Base-by-base conservation (phyloP, 1,140 invertebrate genomes). In the Diuraphis noxia region DNA sequence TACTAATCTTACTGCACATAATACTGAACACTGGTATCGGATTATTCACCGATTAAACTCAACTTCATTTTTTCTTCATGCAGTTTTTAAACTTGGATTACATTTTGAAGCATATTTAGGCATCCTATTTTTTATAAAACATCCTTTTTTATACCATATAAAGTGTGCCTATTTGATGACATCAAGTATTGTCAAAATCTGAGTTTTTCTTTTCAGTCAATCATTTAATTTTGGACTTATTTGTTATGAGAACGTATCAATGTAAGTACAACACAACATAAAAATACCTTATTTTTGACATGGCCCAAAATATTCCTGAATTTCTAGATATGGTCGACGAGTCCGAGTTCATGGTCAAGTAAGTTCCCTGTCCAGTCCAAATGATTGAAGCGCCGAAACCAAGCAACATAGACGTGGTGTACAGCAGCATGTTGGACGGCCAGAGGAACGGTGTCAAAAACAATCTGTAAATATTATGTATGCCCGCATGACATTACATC, bases 241-340 rank as follows among this genome's bases (percentile, higher is more conserved):
- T 13, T n/a, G 17, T 63, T n/a, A 63, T 63, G n/a, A 1, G 13
- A n/a, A 49, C 17, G 13, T 17, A 56, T 9, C 30, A 13, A 9
- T 56, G 25, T 0, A 9, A 56, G 52, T 30, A 85, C 25, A 63
- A 13, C 21, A 85, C 13, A 85, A 43, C 30, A n/a, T 43, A 43
- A 21, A 87, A 87, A 25, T 84, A 85, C 84, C 84, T 85, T 6
- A 85, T 85, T 46, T 85, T 43, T 6, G 41, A 85, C 41, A 85
- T 46, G 1, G 98, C 98, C 98, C 98, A 99, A 93, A 99, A 99
- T 36, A 99, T 95, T 36, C 98, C 98, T 38, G 98, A 98, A 94
- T 99, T 99, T 93, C 98, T 95, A 5, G 97, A 96, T 93, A 99
- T 98, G 0, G 98, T 99, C 0, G 96, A 95, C 0, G 95, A 94